A percentile compares a stretch with the other conserved stretches of the same genome.
These are phyloP conservation scores for Lepidurus apus DNA, from an alignment of 1,140 invertebrate genomes.

Conservation along the genomic window DNA sequence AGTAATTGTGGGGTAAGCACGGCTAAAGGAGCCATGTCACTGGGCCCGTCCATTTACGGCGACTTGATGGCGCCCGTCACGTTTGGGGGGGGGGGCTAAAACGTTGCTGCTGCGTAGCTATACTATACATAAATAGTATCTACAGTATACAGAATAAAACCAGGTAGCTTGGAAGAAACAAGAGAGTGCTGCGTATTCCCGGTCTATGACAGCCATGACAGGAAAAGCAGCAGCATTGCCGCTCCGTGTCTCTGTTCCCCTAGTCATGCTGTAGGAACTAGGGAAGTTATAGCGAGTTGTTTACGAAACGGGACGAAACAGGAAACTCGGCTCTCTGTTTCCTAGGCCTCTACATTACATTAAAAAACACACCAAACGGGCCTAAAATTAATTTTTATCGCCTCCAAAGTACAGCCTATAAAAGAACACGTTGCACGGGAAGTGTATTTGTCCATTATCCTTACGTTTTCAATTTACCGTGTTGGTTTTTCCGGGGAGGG, in stretches of 20 bases:
- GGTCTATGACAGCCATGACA: neutral
- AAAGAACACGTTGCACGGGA: too few species aligned
- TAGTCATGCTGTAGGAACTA: too few species aligned
- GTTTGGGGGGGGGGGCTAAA: neutral
- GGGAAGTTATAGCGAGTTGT: too few species aligned
- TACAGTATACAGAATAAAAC: too few species aligned
- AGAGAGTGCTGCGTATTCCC: neutral
- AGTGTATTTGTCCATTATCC: too few species aligned
- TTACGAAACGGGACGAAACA: too few species aligned
- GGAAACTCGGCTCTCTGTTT: too few species aligned
- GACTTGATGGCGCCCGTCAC: slow-evolving; percentile 8
- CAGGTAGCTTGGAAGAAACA: neutral
- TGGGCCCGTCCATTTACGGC: slow-evolving; percentile 1
- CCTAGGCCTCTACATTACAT: too few species aligned
- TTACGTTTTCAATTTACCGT: slow-evolving; percentile 11
- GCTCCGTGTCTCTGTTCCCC: too few species aligned
- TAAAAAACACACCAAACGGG: too few species aligned
- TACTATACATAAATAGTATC: neutral
- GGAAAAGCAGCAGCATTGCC: neutral
- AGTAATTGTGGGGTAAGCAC: slow-evolving; percentile 9
- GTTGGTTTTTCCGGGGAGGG: neutral
- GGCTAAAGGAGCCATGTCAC: slow-evolving; percentile 17
- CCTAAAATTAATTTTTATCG: too few species aligned
- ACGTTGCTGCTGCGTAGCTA: neutral
- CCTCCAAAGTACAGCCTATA: too few species aligned